Evolutionary conservation across 1,140 invertebrate species (phyloP).

Genomic region (Pemphigus obesinymphae): DNA sequence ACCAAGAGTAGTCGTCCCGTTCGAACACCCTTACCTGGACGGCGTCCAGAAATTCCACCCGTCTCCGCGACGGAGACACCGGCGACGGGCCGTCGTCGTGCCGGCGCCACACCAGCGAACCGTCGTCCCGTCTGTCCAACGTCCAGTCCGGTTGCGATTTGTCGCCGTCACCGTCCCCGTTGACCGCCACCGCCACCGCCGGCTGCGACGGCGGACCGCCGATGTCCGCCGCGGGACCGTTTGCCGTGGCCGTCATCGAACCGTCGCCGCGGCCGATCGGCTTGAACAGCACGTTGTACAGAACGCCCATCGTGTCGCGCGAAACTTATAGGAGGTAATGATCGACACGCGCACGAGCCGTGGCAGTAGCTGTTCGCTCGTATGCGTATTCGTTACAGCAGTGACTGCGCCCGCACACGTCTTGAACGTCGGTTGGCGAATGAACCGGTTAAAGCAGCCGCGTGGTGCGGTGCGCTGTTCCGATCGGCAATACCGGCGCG

Average conservation of each 20-base stretch:
- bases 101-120: slow-evolving; percentile 51
- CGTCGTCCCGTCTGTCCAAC: slow-evolving; percentile 53
- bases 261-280: background rate
- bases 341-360: too few relatives aligned
- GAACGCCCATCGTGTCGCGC: background rate
- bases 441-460: too few relatives aligned
- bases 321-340: too few relatives aligned
- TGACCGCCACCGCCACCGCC: slow-evolving; percentile 46
- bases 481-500: too few relatives aligned
- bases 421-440: too few relatives aligned
- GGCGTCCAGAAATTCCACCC: slow-evolving; percentile 26
- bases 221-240: background rate
- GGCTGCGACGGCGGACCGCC: background rate
- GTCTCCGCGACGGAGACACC: too few relatives aligned
- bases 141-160: slow-evolving; percentile 49
- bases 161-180: slow-evolving; percentile 47
- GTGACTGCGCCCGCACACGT: too few relatives aligned
- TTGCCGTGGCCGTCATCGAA: background rate
- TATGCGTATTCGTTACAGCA: too few relatives aligned
- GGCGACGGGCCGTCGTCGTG: slow-evolving; percentile 45
- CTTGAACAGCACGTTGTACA: slow-evolving; percentile 30
- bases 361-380: too few relatives aligned
- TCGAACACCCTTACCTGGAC: slow-evolving; percentile 15
- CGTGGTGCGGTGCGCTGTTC: too few relatives aligned
- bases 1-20: background rate